Conservation (phyloP, 2,113 vertebrate species). For the Gadus macrocephalus region DNA sequence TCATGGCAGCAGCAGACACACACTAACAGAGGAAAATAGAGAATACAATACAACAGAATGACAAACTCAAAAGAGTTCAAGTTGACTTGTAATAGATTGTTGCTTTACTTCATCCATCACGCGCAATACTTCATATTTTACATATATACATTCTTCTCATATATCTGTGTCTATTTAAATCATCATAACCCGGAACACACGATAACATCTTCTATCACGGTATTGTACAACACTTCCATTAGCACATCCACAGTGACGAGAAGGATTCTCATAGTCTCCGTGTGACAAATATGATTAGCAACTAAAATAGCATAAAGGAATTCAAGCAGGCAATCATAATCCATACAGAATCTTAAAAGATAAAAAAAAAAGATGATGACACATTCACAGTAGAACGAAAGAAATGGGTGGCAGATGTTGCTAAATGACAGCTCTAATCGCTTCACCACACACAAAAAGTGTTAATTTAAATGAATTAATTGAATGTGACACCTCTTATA, state of each 20-base stretch:
- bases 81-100: too few species aligned
- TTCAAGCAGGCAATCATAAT: slow-evolving; percentile 61
- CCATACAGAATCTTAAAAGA: slow-evolving; percentile 20
- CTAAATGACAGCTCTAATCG: slow-evolving; percentile 51
- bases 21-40: too few species aligned
- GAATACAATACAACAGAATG: too few species aligned
- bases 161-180: too few species aligned
- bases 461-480: slow-evolving; percentile 55
- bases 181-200: too few species aligned
- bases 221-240: too few species aligned
- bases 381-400: slow-evolving; percentile 49
- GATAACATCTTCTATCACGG: too few species aligned
- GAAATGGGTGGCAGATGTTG: slow-evolving; percentile 63
- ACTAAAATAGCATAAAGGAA: slow-evolving; percentile 53
- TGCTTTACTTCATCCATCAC: too few species aligned
- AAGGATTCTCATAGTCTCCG: slow-evolving; percentile 36
- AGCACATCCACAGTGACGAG: background rate
- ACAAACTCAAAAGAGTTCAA: too few species aligned
- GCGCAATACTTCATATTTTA: too few species aligned
- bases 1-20: too few species aligned
- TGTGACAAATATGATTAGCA: slow-evolving; percentile 57
- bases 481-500: slow-evolving; percentile 48
- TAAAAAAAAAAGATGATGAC: slow-evolving; percentile 53
- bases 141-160: too few species aligned
- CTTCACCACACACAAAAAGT: slow-evolving; percentile 42